Evolutionary conservation across 2,797 vertebrate genomes (phyloP).

Genomic region (Ataeniobius toweri): DNA sequence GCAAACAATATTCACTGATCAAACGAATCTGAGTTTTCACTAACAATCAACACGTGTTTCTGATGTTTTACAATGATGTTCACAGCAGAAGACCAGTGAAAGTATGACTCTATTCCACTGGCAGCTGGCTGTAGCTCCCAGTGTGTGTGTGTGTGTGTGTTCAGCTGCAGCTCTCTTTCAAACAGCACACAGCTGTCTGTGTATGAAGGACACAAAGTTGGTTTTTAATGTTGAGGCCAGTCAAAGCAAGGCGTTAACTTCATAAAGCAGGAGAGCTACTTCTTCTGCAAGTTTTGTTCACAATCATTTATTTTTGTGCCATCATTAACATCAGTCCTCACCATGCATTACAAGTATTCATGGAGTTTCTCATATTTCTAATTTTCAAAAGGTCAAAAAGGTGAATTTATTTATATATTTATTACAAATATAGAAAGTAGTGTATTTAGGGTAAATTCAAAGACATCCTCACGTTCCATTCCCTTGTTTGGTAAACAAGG

Average conservation of each 20-base stretch:
- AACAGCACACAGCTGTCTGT: not conserved
- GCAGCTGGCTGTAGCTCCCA: not conserved
- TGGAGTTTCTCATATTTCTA: no score
- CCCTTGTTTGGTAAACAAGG: no score
- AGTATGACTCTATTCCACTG: not conserved
- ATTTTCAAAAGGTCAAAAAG: no score
- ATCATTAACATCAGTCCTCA: no score
- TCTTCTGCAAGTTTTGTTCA: not conserved
- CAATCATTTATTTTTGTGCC: not conserved
- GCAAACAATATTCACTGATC: no score
- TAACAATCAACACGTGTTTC: not conserved
- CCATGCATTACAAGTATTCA: no score
- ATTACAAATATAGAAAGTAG: no score
- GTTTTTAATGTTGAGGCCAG: no score
- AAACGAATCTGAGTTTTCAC: not conserved
- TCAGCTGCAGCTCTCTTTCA: slow-evolving; percentile 1
- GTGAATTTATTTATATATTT: no score
- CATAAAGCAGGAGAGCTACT: not conserved
- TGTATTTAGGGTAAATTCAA: no score
- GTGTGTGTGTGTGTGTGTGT: not conserved
- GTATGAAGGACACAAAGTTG: not conserved
- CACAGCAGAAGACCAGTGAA: not conserved
- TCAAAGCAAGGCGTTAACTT: not conserved
- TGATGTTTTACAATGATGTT: not conserved
- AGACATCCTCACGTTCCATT: no score